A percentile compares a stretch with the other conserved stretches of the same genome.
phyloP scores from a whole-genome alignment of 2,113 vertebrate genomes.

The Pycnonotus jocosus region DNA sequence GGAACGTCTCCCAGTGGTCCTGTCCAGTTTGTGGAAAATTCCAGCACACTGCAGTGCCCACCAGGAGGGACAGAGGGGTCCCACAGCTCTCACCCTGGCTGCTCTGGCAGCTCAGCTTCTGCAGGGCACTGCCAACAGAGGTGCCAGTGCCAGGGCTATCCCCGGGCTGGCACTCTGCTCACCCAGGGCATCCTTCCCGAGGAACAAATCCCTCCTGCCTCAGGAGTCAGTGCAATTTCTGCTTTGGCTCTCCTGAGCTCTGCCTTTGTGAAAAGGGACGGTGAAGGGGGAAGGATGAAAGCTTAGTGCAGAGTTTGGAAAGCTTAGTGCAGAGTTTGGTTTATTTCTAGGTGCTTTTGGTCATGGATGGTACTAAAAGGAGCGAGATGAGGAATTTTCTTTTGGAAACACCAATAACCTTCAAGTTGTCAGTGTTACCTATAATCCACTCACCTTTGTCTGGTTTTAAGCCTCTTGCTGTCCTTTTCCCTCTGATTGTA shows the following conservation, averaged over 20 bases:
- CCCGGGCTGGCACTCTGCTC: not conserved
- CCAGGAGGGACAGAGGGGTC: not conserved
- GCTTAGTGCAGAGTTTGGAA: not conserved
- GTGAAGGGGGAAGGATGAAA: not conserved
- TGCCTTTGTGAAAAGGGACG: not conserved
- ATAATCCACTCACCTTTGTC: not conserved
- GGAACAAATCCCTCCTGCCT: not conserved
- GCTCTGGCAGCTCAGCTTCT: not conserved
- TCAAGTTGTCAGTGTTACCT: not conserved
- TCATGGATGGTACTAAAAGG: not conserved
- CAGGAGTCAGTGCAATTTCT: too few species aligned
- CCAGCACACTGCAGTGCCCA: not conserved
- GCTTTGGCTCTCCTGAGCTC: not conserved
- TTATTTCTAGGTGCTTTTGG: not conserved
- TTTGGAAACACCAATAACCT: not conserved
- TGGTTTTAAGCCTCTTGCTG: not conserved
- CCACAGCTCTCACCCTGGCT: not conserved
- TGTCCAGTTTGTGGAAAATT: accelerated
- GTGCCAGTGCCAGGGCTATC: not conserved
- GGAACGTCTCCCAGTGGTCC: not conserved
- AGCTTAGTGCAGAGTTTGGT: not conserved
- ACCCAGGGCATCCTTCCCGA: not conserved
- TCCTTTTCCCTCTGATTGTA: not conserved
- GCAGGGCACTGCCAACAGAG: not conserved
- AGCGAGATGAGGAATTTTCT: not conserved